Evolutionary conservation across 2,888 invertebrate genomes (phyloP).

Genomic region (Brenthis daphne): DNA sequence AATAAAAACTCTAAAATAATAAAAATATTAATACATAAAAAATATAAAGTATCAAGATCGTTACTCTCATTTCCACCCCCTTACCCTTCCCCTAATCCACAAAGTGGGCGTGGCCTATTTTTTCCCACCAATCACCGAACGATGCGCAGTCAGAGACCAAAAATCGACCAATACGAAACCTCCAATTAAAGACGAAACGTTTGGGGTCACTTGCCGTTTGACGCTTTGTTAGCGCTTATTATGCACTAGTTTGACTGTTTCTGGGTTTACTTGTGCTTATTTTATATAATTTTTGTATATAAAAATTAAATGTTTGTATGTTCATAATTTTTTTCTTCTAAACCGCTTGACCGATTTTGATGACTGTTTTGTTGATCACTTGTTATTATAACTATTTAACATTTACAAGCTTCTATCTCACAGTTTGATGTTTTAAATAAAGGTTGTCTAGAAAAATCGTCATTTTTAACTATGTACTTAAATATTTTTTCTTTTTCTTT

Average conservation of each 20-base stretch:
- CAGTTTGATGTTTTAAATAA: too few relatives aligned
- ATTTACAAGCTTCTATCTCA: too few relatives aligned
- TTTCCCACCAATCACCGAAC: slow-evolving; percentile 52
- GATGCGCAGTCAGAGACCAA: slow-evolving; percentile 50
- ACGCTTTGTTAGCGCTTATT: slow-evolving; percentile 52
- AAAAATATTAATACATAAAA: background rate
- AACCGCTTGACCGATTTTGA: too few relatives aligned
- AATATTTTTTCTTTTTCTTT: too few relatives aligned
- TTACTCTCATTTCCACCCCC: slow-evolving; percentile 41
- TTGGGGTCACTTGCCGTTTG: slow-evolving; percentile 74
- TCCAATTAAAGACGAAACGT: slow-evolving; percentile 74
- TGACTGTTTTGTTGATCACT: too few relatives aligned
- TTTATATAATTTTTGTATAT: background rate
- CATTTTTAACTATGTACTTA: too few relatives aligned
- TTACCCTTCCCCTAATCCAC: slow-evolving; percentile 61
- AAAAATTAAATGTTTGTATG: too few relatives aligned
- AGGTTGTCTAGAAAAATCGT: too few relatives aligned
- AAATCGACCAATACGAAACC: slow-evolving; percentile 57
- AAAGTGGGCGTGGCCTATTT: slow-evolving; percentile 50
- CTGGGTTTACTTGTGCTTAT: slow-evolving; percentile 31
- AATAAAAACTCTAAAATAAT: too few relatives aligned
- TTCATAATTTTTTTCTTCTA: too few relatives aligned
- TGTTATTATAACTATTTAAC: too few relatives aligned
- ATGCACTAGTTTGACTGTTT: slow-evolving; percentile 35
- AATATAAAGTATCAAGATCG: slow-evolving; percentile 53